phyloP scores from a whole-genome alignment of 1,140 invertebrate genomes.

The Euura lappo region DNA sequence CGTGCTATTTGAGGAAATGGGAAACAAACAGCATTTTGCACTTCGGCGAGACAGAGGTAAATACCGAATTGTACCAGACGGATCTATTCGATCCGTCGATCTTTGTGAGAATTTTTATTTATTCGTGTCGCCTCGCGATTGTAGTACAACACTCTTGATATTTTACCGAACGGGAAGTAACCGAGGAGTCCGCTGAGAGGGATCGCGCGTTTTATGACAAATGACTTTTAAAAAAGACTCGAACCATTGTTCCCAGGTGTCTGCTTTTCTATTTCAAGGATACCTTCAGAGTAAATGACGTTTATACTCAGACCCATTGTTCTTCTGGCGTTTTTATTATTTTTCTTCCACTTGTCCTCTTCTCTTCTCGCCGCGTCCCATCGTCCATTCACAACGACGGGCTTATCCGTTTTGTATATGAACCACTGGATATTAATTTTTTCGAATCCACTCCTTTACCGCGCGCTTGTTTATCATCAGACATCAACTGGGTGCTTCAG shows the following conservation, averaged over 20 bases:
- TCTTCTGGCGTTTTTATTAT: neutral
- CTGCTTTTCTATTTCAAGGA: slow-evolving; percentile 5
- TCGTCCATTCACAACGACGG: slow-evolving; percentile 15
- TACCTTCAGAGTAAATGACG: neutral
- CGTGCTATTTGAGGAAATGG: neutral
- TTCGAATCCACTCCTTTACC: no score
- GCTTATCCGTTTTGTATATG: slow-evolving; percentile 13
- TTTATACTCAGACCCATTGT: neutral
- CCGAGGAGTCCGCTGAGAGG: neutral
- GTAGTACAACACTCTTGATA: neutral
- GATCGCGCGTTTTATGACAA: neutral
- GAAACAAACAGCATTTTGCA: slow-evolving; percentile 7
- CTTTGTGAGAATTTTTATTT: neutral
- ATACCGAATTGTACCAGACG: neutral
- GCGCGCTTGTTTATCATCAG: no score
- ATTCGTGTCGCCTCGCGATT: neutral
- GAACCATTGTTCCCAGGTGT: neutral
- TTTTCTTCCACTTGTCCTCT: neutral
- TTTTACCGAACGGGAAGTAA: neutral
- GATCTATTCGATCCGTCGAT: neutral
- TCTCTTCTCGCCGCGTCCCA: neutral
- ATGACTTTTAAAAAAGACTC: slow-evolving; percentile 5
- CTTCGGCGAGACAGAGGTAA: neutral
- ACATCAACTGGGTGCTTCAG: no score
- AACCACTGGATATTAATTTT: neutral